Evolutionary conservation across 2,888 invertebrate species (phyloP).

Genomic region (Leptinotarsa peninsularis): DNA sequence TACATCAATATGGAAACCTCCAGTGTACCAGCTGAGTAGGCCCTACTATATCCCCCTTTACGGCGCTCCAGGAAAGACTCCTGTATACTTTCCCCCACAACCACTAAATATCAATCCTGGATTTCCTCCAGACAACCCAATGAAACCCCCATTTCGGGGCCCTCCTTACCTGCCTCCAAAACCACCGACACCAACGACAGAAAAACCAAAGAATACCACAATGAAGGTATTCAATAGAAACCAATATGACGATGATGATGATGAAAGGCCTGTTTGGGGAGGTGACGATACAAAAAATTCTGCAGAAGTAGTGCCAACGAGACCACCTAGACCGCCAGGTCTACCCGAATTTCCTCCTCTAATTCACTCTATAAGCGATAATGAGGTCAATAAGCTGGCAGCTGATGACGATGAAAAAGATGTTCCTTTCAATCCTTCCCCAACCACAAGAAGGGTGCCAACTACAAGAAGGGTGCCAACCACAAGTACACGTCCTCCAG

Average conservation of each 20-base stretch:
- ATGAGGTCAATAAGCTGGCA: slow-evolving; percentile 29
- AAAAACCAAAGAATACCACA: slow-evolving; percentile 28
- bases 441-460: background rate
- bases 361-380: slow-evolving; percentile 49
- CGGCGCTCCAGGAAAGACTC: slow-evolving; percentile 55
- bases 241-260: slow-evolving; percentile 47
- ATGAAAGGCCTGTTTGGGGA: slow-evolving; percentile 59
- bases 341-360: slow-evolving; percentile 45
- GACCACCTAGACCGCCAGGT: slow-evolving; percentile 37
- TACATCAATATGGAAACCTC: slow-evolving; percentile 54
- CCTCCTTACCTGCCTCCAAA: slow-evolving; percentile 55
- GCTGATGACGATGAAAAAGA: slow-evolving; percentile 25
- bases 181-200: slow-evolving; percentile 33
- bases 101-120: slow-evolving; percentile 54
- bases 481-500: no score
- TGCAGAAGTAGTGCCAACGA: slow-evolving; percentile 28
- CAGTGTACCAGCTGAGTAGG: slow-evolving; percentile 55
- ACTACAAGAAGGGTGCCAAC: slow-evolving; percentile 40
- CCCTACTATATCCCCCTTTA: slow-evolving; percentile 63
- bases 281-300: slow-evolving; percentile 40
- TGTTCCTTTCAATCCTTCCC: background rate
- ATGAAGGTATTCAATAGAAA: slow-evolving; percentile 39
- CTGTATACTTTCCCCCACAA: slow-evolving; percentile 61
- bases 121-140: slow-evolving; percentile 54
- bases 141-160: slow-evolving; percentile 47